A percentile compares a stretch with the other conserved stretches of the same genome.
Conservation (phyloP, 1,140 invertebrate species). For the Sipha flava region DNA sequence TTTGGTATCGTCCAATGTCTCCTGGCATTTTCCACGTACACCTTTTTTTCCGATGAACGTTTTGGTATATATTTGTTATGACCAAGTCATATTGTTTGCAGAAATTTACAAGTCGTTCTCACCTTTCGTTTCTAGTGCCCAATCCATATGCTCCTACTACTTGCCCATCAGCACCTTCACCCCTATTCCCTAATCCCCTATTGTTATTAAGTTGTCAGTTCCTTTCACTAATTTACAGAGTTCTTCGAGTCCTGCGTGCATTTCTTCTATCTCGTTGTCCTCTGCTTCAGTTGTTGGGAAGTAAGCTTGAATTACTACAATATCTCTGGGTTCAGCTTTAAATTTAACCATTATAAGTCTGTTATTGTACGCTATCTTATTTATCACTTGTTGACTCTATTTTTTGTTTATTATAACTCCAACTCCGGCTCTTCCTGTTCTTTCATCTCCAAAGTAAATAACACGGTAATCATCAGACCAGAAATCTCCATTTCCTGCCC, state of each 20-base stretch:
- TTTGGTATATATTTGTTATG: background rate
- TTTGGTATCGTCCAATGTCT: too few relatives aligned
- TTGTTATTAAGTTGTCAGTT: background rate
- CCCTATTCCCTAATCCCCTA: conserved; percentile 3
- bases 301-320: too few relatives aligned
- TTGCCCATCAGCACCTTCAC: background rate
- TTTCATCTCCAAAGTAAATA: conserved; percentile 10
- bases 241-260: background rate
- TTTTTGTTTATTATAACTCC: conserved; percentile 2
- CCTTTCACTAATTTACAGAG: too few relatives aligned
- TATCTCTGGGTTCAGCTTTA: background rate
- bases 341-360: background rate
- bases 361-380: background rate
- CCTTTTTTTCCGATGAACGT: background rate
- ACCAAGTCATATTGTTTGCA: background rate
- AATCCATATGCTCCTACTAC: too few relatives aligned
- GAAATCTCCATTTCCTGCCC: conserved; percentile 7
- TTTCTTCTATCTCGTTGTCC: conserved; percentile 6
- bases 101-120: too few relatives aligned
- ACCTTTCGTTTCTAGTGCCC: background rate
- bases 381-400: too few relatives aligned
- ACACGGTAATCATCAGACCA: background rate
- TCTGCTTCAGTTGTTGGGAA: background rate
- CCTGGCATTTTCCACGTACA: too few relatives aligned
- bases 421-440: background rate